These are phyloP conservation scores for Dinothrombium tinctorium DNA, from an alignment of 1,140 invertebrate genomes.

Conservation along the genomic window DNA sequence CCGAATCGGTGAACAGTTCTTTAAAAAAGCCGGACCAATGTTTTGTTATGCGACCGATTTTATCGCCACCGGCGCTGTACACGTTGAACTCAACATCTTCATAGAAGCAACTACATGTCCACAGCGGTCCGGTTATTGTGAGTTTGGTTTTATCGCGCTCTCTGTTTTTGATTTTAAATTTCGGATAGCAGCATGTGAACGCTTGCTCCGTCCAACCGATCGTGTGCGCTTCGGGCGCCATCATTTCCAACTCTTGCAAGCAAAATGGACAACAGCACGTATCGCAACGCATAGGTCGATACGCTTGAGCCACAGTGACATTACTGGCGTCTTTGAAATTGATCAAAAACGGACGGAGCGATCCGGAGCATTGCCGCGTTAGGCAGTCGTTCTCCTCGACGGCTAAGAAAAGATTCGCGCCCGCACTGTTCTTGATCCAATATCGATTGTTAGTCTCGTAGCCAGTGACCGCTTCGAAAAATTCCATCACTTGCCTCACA, in stretches of 20 bases:
- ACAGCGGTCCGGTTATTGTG: conserved; percentile 56
- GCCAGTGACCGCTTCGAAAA: conserved; percentile 31
- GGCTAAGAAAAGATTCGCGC: conserved; percentile 58
- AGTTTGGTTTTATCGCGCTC: conserved; percentile 43
- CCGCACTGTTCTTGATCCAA: conserved; percentile 37
- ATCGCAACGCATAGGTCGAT: conserved; percentile 40
- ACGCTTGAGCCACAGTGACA: conserved; percentile 47
- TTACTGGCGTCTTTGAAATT: conserved; percentile 49
- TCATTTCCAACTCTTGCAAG: conserved; percentile 48
- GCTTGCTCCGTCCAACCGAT: conserved; percentile 57
- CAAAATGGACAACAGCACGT: conserved; percentile 60
- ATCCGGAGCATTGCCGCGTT: conserved; percentile 47
- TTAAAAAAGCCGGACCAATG: conserved; percentile 42
- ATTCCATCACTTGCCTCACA: neutral
- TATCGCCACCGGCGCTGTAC: neutral
- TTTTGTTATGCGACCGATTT: conserved; percentile 46
- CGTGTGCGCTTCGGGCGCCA: conserved; percentile 34
- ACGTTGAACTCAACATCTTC: conserved; percentile 47
- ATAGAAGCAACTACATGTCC: conserved; percentile 47
- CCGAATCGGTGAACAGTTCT: conserved; percentile 45
- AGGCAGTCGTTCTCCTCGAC: conserved; percentile 42
- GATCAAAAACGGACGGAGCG: conserved; percentile 48
- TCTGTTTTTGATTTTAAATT: conserved; percentile 48
- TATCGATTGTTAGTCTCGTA: conserved; percentile 76
- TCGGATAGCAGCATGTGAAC: conserved; percentile 52